phyloP scores from a whole-genome alignment of 2,888 invertebrate species.

The Phengaris alcon region DNA sequence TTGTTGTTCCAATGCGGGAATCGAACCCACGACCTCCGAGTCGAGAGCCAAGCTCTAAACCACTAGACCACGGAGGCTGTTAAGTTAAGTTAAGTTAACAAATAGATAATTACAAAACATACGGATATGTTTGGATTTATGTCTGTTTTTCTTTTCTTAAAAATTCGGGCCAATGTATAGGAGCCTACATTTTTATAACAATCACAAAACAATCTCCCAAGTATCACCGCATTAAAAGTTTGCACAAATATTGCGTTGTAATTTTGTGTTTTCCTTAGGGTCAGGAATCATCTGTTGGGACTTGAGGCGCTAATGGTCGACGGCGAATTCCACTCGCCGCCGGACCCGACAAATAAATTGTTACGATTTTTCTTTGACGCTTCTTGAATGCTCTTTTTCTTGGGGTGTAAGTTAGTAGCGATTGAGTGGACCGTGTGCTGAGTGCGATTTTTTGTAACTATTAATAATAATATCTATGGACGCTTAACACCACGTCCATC shows the following conservation, averaged over 20 bases:
- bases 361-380: constrained; percentile 74
- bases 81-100: too few relatives aligned
- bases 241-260: background rate
- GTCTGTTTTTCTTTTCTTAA: too few relatives aligned
- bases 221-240: background rate
- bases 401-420: constrained; percentile 41
- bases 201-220: background rate
- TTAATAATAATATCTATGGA: too few relatives aligned
- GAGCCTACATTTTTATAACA: background rate
- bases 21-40: too few relatives aligned
- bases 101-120: too few relatives aligned
- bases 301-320: constrained; percentile 50
- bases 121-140: too few relatives aligned
- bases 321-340: constrained; percentile 56
- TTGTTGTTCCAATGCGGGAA: too few relatives aligned
- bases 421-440: background rate
- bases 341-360: constrained; percentile 66
- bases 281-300: constrained; percentile 27
- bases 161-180: too few relatives aligned
- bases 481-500: too few relatives aligned
- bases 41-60: too few relatives aligned
- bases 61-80: too few relatives aligned
- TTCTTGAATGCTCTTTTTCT: constrained; percentile 59
- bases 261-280: background rate
- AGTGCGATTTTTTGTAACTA: too few relatives aligned